Conservation (phyloP, 2,797 vertebrate species). For the Falco peregrinus region DNA sequence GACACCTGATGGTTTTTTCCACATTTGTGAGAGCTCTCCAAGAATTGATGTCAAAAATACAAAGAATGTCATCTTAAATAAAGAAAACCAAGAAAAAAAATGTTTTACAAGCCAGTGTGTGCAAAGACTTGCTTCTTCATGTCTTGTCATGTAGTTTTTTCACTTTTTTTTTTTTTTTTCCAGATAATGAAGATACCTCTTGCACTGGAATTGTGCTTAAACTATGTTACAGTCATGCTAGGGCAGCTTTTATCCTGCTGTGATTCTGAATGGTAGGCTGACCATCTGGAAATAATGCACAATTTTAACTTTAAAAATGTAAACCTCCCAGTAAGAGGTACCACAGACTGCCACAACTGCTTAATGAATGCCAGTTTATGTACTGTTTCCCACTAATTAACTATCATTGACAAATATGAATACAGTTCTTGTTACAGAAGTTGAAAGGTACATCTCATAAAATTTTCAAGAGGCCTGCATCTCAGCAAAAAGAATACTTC, state of each 20-base stretch:
- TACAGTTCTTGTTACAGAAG: background rate
- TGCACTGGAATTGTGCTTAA: slow-evolving; percentile 52
- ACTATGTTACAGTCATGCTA: background rate
- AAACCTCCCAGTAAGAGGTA: slow-evolving; percentile 41
- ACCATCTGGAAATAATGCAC: slow-evolving; percentile 62
- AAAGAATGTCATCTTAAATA: background rate
- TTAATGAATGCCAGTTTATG: background rate
- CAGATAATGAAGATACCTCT: slow-evolving; percentile 39
- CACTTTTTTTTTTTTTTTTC: slow-evolving; percentile 1
- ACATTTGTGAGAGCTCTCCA: background rate
- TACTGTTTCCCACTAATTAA: background rate
- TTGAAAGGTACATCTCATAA: slow-evolving; percentile 14
- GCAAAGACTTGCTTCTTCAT: background rate
- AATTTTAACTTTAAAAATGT: slow-evolving; percentile 53
- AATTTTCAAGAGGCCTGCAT: slow-evolving; percentile 29
- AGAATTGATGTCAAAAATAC: background rate
- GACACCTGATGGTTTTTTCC: background rate
- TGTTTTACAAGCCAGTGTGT: slow-evolving; percentile 36
- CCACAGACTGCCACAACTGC: slow-evolving; percentile 34
- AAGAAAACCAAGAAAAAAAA: background rate
- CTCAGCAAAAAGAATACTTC: background rate
- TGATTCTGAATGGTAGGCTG: slow-evolving; percentile 10
- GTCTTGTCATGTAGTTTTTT: slow-evolving; percentile 30
- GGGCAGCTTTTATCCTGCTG: background rate
- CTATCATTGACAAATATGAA: background rate